phyloP scores from a whole-genome alignment of 2,113 vertebrate species.

The Odobenus rosmarus region DNA sequence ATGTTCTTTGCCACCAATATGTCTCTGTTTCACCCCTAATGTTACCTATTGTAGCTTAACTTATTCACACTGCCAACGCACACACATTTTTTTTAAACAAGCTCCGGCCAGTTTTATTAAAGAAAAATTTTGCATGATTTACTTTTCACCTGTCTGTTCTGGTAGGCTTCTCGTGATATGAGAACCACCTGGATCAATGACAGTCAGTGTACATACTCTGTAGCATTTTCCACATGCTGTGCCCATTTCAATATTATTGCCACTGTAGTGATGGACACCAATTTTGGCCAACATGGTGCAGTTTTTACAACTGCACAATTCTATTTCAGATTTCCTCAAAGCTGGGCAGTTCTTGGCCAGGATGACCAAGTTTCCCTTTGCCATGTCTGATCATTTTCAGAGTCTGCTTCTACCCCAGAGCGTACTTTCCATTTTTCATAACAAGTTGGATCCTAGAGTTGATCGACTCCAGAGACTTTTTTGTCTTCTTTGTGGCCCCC shows the following conservation, averaged over 20 bases:
- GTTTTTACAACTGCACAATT: background rate
- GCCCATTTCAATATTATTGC: background rate
- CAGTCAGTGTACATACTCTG: background rate
- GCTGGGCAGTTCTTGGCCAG: background rate
- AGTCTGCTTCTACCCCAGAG: background rate
- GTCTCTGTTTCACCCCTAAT: background rate
- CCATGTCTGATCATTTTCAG: background rate
- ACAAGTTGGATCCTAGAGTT: background rate
- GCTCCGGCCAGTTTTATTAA: background rate
- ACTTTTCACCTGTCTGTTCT: background rate
- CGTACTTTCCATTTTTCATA: background rate
- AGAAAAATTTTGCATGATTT: background rate
- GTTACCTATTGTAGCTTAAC: background rate
- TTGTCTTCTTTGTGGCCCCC: background rate
- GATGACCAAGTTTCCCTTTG: background rate
- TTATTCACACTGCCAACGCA: background rate
- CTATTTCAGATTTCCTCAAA: background rate
- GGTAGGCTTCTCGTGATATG: background rate
- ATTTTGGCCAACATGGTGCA: background rate
- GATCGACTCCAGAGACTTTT: background rate
- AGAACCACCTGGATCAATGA: background rate
- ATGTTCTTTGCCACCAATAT: background rate
- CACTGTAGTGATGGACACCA: background rate
- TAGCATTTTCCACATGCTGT: background rate
- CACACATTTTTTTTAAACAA: background rate